phyloP scores from a whole-genome alignment of 2,888 invertebrate genomes.

The Cryptocheilus praepositus region DNA sequence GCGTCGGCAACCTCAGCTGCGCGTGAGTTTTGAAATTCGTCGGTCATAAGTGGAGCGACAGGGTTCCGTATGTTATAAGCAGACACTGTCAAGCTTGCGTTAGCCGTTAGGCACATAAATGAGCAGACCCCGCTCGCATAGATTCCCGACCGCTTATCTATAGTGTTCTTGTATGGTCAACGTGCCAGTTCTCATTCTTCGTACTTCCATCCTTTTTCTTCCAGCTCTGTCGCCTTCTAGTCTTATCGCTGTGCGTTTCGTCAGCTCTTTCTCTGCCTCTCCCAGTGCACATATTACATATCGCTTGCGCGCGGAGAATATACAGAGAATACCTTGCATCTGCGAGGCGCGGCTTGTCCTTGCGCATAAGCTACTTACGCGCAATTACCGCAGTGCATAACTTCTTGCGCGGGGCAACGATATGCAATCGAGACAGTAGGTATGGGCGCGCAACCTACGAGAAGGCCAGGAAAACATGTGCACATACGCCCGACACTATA shows the following conservation, averaged over 20 bases:
- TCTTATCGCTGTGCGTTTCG: neutral
- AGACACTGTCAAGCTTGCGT: too few species aligned
- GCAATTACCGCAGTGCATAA: slow-evolving; percentile 50
- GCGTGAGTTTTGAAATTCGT: too few species aligned
- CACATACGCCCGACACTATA: slow-evolving; percentile 18
- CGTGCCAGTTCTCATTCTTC: neutral
- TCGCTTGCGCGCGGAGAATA: neutral
- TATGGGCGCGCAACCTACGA: slow-evolving; percentile 28
- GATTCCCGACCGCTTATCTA: neutral
- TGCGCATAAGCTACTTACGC: slow-evolving; percentile 43
- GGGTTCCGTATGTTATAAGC: too few species aligned
- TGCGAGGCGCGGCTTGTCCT: slow-evolving; percentile 55
- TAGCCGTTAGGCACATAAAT: too few species aligned
- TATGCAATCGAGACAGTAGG: slow-evolving; percentile 15
- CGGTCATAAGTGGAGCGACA: too few species aligned
- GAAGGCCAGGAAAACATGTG: slow-evolving; percentile 7
- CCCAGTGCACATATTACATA: neutral
- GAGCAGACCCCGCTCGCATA: too few species aligned
- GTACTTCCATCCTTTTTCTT: neutral
- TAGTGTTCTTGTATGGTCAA: neutral
- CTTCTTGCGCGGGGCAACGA: slow-evolving; percentile 40
- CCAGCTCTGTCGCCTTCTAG: neutral
- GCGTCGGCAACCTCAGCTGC: too few species aligned
- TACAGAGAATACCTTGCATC: neutral
- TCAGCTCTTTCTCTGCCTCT: slow-evolving; percentile 12